Evolutionary conservation across 2,888 invertebrate genomes (phyloP).

Genomic region (Pheosia gnoma): DNA sequence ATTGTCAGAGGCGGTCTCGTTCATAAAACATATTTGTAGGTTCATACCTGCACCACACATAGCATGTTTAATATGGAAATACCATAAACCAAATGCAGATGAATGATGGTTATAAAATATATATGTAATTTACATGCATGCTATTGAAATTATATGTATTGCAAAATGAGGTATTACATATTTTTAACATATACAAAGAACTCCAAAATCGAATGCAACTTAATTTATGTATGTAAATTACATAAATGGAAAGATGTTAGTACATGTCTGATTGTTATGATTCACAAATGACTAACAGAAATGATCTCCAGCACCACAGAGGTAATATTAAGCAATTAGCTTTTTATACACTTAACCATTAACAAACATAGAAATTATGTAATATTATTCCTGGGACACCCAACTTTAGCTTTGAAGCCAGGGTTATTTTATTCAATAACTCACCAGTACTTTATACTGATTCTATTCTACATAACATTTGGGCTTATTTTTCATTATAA

Average conservation of each 20-base stretch:
- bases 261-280: background rate
- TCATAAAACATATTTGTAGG: conserved; percentile 98
- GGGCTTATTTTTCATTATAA: too few relatives aligned
- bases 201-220: too few relatives aligned
- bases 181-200: too few relatives aligned
- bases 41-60: conserved; percentile 89
- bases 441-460: too few relatives aligned
- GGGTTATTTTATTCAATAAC: too few relatives aligned
- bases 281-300: background rate
- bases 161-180: background rate
- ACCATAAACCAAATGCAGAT: conserved; percentile 48
- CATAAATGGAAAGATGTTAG: background rate
- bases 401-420: too few relatives aligned
- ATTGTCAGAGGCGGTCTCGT: conserved; percentile 94
- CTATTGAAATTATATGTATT: background rate
- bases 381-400: too few relatives aligned
- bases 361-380: too few relatives aligned
- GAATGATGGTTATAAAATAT: conserved; percentile 19
- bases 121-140: conserved; percentile 17
- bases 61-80: conserved; percentile 41
- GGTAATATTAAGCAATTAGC: too few relatives aligned
- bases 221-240: too few relatives aligned
- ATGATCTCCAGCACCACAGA: background rate
- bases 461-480: too few relatives aligned
- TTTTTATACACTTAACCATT: too few relatives aligned